A percentile compares a stretch with the other conserved stretches of the same genome.
phyloP scores from a whole-genome alignment of 2,113 vertebrate genomes.

The Cercopithecus mona region DNA sequence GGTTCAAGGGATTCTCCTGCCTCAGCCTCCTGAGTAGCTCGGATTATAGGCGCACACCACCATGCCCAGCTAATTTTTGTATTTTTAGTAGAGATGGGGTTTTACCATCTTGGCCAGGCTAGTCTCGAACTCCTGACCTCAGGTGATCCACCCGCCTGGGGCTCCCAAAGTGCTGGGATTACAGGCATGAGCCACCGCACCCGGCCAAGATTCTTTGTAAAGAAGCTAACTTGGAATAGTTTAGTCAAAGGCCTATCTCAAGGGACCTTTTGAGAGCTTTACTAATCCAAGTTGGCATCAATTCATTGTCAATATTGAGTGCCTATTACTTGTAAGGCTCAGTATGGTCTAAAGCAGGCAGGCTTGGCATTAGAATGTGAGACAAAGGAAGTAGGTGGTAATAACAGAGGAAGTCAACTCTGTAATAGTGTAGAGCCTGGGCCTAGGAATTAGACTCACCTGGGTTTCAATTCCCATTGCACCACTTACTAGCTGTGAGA shows the following conservation, averaged over 20 bases:
- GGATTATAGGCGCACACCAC: too few species aligned
- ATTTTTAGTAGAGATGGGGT: too few species aligned
- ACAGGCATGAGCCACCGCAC: too few species aligned
- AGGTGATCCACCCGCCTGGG: too few species aligned
- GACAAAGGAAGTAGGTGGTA: background rate
- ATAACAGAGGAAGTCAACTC: background rate
- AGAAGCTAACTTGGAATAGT: conserved; percentile 51
- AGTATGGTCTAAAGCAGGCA: background rate
- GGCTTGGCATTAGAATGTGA: background rate
- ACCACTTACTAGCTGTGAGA: background rate
- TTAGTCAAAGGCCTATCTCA: conserved; percentile 17
- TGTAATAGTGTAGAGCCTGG: background rate
- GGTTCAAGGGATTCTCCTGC: too few species aligned
- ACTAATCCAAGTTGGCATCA: background rate
- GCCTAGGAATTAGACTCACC: background rate
- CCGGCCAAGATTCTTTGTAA: background rate
- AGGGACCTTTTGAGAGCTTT: conserved; percentile 17
- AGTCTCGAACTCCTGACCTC: too few species aligned
- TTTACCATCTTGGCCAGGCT: too few species aligned
- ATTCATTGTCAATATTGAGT: conserved; percentile 24
- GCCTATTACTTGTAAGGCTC: conserved; percentile 3
- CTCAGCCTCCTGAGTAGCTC: too few species aligned
- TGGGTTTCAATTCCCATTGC: background rate
- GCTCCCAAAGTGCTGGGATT: too few species aligned
- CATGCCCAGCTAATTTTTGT: too few species aligned